Percentiles rank a stretch among this genome's conserved stretches.
phyloP scores from a whole-genome alignment of 2,113 vertebrate genomes.

The Gorsachius goisagi region DNA sequence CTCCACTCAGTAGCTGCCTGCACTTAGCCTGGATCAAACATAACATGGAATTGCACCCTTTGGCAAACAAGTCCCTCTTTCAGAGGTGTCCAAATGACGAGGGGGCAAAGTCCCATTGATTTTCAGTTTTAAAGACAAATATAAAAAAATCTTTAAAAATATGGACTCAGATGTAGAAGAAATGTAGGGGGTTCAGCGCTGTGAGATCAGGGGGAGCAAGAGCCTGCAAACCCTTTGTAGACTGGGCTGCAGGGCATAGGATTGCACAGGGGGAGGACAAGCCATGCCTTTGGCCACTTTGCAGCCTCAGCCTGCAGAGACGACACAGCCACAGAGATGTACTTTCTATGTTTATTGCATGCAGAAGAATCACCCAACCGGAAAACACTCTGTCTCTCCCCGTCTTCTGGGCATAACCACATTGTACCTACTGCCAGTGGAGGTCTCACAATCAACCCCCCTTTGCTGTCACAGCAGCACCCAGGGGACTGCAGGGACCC shows the following conservation, averaged over 20 bases:
- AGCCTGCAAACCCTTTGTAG: neutral
- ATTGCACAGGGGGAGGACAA: neutral
- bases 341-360: conserved; percentile 66
- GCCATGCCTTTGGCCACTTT: neutral
- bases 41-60: neutral
- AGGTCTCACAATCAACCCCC: neutral
- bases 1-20: too few relatives aligned
- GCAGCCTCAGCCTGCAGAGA: neutral
- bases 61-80: neutral
- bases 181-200: neutral
- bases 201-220: neutral
- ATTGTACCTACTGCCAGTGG: neutral
- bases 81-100: neutral
- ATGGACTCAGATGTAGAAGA: neutral
- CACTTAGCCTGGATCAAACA: neutral
- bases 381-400: neutral
- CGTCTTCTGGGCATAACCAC: neutral
- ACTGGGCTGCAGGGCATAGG: neutral
- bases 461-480: neutral
- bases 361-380: conserved; percentile 47
- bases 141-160: neutral
- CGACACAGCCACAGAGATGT: neutral
- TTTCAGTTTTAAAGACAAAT: neutral
- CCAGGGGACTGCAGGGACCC: fast-evolving
- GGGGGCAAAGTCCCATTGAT: fast-evolving